Evolutionary conservation across 2,888 invertebrate species (phyloP), one percentile per base, ranked within the genome.

Genomic region (Vanessa cardui): DNA sequence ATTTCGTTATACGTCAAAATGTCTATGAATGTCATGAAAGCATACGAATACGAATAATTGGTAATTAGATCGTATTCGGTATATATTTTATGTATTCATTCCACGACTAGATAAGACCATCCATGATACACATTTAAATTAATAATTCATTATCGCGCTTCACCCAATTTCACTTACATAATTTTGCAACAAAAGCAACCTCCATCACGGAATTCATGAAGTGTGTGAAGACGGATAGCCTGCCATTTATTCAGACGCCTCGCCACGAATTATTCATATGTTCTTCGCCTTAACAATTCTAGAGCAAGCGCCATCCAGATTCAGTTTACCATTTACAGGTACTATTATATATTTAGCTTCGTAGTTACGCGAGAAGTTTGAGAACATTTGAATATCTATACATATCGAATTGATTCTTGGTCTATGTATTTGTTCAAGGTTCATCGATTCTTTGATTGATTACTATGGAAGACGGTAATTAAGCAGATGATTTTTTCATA

Each of bases 191-290:
- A 73, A 72, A 82, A 78, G 79, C 74, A 73, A 77, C 77, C 74
- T 66, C 72, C 75, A 82, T 81, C 77, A 80, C 74, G 67, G 75
- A 80, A 85, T 84, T 85, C 85, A 87, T 85, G 85, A 83, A 84
- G 81, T 84, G 81, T 77, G 78, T 79, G 78, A 84, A 84, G 81
- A 85, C 77, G 79, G 82, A 84, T 84, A 80, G 82, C 81, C 76
- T 73, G 78, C 80, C 80, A 85, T 87, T 86, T 85, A 84, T 85
- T 79, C 70, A 72, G 70, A 70, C 61, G 72, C 62, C 62, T 68
- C 58, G 71, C 66, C 66, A 70, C 56, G 76, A 76, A 77, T 78
- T 70, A 77, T 75, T 76, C 74, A 76, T 75, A 73, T 58, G 71
- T 49, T 66, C 65, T 70, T 66, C 52, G 39, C 12, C 12, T 54